Percentiles rank a stretch among this genome's conserved stretches.
phyloP scores from a whole-genome alignment of 2,113 vertebrate genomes.

The Pelmatolapia mariae region DNA sequence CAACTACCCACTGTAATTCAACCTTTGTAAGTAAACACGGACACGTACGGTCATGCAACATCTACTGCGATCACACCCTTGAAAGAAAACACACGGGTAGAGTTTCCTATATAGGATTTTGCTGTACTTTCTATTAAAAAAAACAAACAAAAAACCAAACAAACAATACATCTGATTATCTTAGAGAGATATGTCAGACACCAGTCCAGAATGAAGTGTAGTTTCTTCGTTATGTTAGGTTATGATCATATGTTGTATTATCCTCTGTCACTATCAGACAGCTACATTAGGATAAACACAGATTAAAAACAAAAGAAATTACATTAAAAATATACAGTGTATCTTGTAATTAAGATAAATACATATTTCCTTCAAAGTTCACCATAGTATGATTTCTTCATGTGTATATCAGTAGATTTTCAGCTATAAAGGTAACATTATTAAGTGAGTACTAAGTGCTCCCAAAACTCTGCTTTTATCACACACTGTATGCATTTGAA shows the following conservation, averaged over 20 bases:
- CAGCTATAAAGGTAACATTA: neutral
- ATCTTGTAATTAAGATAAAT: neutral
- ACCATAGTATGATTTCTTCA: neutral
- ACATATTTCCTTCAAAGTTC: neutral
- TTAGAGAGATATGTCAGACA: neutral
- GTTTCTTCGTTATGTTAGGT: neutral
- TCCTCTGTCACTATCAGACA: neutral
- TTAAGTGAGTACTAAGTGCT: neutral
- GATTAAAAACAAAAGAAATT: neutral
- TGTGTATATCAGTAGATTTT: neutral
- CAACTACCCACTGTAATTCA: neutral
- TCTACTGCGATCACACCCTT: neutral
- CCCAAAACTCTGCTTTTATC: neutral
- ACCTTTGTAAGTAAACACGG: neutral
- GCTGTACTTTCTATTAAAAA: neutral
- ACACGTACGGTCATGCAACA: neutral
- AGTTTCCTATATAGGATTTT: neutral
- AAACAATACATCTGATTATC: neutral
- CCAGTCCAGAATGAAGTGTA: neutral
- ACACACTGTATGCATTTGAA: neutral
- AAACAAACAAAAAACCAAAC: rapidly evolving
- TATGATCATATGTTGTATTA: neutral
- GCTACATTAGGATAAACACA: neutral
- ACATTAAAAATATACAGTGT: neutral
- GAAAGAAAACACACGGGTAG: neutral